phyloP scores from a whole-genome alignment of 2,888 invertebrate genomes.

The Diabrotica balteata region DNA sequence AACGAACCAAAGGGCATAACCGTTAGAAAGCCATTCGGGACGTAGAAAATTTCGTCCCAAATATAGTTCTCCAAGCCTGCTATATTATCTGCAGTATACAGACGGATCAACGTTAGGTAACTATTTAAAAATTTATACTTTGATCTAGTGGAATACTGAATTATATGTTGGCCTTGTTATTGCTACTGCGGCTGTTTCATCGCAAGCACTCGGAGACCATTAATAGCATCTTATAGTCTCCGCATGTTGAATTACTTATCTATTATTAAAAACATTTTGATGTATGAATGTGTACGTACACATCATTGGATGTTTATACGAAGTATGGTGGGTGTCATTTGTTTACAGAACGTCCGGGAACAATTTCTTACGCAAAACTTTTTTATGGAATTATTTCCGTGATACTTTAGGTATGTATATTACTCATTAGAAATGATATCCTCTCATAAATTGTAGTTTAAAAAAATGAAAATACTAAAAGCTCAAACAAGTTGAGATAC shows the following conservation, averaged over 20 bases:
- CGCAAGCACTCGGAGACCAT: slow-evolving; percentile 15
- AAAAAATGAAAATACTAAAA: too few species aligned
- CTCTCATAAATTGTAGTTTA: too few species aligned
- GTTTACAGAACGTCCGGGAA: too few species aligned
- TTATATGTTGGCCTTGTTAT: slow-evolving; percentile 22
- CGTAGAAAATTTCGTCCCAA: too few species aligned
- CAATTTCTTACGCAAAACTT: too few species aligned
- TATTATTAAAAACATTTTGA: slow-evolving; percentile 4
- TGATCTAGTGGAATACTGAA: slow-evolving; percentile 12
- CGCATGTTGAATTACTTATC: slow-evolving; percentile 6
- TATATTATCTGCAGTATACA: slow-evolving; percentile 7
- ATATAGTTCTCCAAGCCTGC: too few species aligned
- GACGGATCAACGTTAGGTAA: slow-evolving; percentile 16
- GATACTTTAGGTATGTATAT: not conserved
- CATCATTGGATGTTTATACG: not conserved
- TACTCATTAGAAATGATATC: too few species aligned
- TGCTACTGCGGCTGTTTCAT: slow-evolving; percentile 1
- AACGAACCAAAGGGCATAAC: too few species aligned
- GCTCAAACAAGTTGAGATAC: too few species aligned
- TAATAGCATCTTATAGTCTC: slow-evolving; percentile 21
- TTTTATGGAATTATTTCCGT: not conserved
- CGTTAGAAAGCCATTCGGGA: too few species aligned
- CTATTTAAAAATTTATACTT: slow-evolving; percentile 17
- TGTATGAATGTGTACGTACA: not conserved
- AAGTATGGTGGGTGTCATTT: too few species aligned